Conservation (phyloP, 2,113 vertebrate species). For the Macroglossus sobrinus region DNA sequence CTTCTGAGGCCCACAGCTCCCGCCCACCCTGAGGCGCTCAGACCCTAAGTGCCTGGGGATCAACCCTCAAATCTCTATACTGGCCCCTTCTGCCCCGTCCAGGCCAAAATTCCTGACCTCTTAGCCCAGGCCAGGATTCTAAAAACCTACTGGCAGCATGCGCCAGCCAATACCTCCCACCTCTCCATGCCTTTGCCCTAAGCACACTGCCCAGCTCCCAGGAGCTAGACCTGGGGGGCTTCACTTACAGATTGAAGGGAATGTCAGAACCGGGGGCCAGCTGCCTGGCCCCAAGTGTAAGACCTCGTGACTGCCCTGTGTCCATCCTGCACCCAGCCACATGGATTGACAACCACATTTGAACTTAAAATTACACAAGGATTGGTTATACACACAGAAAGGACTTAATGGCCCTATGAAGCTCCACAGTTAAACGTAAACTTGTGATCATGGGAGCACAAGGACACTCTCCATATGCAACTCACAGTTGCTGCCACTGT, state of each 20-base stretch:
- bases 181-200: not conserved
- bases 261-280: not conserved
- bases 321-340: not conserved
- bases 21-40: slow-evolving; percentile 84
- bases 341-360: not conserved
- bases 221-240: not conserved
- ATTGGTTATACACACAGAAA: not conserved
- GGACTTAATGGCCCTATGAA: not conserved
- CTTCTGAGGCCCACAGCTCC: slow-evolving; percentile 94
- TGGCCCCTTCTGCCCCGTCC: slow-evolving; percentile 83
- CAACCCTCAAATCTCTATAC: slow-evolving; percentile 78
- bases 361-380: not conserved
- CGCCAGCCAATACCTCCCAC: not conserved
- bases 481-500: not conserved
- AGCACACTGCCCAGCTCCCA: not conserved
- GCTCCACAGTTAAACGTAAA: not conserved
- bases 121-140: not conserved
- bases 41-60: slow-evolving; percentile 82
- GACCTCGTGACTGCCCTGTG: not conserved
- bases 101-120: slow-evolving; percentile 40
- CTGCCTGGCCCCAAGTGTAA: not conserved
- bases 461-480: not conserved
- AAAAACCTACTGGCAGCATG: not conserved
- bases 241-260: not conserved
- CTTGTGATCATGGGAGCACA: not conserved